These are phyloP conservation scores for Clinocottus analis DNA, from an alignment of 2,113 vertebrate species.

Conservation along the genomic window DNA sequence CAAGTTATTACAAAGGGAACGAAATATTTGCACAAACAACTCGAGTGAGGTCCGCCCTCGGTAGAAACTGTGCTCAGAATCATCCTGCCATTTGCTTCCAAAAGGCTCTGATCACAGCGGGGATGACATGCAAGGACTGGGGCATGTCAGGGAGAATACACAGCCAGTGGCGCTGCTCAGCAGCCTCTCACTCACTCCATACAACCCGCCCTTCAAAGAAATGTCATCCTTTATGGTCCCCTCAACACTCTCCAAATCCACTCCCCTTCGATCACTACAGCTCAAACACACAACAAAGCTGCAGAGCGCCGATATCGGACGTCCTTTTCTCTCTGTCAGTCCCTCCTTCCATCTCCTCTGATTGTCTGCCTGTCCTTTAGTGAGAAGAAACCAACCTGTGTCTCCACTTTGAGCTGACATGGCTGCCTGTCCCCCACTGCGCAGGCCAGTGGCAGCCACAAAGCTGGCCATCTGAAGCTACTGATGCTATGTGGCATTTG, in stretches of 20 bases:
- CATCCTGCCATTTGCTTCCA: conserved; percentile 69
- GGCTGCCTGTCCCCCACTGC: conserved; percentile 66
- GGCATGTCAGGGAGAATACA: conserved; percentile 77
- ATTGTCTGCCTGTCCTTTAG: conserved; percentile 86
- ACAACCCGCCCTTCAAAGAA: conserved; percentile 85
- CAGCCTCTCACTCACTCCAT: conserved; percentile 75
- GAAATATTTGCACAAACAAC: conserved; percentile 61
- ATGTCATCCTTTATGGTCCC: conserved; percentile 84
- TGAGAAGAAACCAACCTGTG: conserved; percentile 82
- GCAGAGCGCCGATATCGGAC: conserved; percentile 76
- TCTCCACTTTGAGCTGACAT: conserved; percentile 85
- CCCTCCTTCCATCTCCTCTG: conserved; percentile 74
- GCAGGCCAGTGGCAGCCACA: conserved; percentile 77
- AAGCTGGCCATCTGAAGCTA: conserved; percentile 67
- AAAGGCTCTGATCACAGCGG: conserved; percentile 80
- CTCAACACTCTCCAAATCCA: conserved; percentile 77
- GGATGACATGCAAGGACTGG: conserved; percentile 78
- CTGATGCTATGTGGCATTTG: conserved; percentile 85
- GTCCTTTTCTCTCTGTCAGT: conserved; percentile 71
- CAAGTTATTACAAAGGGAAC: conserved; percentile 48
- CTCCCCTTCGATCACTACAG: conserved; percentile 77
- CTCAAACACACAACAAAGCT: conserved; percentile 81
- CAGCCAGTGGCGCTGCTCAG: conserved; percentile 78
- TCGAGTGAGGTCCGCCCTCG: conserved; percentile 40
- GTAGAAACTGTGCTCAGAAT: conserved; percentile 52